phyloP scores from a whole-genome alignment of 1,140 invertebrate genomes.

The Macrobrachium rosenbergii region DNA sequence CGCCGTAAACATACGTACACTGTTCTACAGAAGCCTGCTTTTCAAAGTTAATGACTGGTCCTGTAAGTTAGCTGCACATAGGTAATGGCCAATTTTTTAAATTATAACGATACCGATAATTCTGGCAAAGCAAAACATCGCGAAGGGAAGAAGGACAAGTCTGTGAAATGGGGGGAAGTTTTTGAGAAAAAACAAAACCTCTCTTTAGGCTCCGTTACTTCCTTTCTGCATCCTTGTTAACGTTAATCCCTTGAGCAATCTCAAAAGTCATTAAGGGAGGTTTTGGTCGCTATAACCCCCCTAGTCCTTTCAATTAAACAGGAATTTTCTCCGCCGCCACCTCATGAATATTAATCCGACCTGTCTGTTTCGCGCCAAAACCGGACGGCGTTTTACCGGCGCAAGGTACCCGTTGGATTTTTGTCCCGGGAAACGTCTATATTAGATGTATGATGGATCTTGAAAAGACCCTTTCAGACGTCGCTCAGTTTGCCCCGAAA shows the following conservation, averaged over 20 bases:
- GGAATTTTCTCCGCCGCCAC: slow-evolving; percentile 35
- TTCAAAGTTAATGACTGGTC: no score
- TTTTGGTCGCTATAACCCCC: slow-evolving; percentile 39
- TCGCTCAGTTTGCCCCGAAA: slow-evolving; percentile 31
- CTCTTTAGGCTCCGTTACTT: neutral
- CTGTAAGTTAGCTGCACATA: no score
- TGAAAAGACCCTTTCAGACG: slow-evolving; percentile 3
- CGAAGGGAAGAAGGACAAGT: neutral
- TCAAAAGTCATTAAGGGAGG: slow-evolving; percentile 14
- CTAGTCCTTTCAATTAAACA: slow-evolving; percentile 49
- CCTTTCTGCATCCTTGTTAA: neutral
- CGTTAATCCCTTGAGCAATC: neutral
- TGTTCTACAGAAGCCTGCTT: no score
- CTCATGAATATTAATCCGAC: slow-evolving; percentile 58
- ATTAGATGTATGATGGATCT: slow-evolving; percentile 53
- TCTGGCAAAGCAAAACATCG: no score
- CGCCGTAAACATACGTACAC: no score
- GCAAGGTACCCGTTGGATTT: neutral
- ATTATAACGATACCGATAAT: no score
- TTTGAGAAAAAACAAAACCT: neutral
- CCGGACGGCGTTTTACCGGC: slow-evolving; percentile 16
- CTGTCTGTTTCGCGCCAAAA: slow-evolving; percentile 45
- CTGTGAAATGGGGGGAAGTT: neutral
- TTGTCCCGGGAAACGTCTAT: slow-evolving; percentile 39
- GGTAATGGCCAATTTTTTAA: no score